Conservation (phyloP, 2,113 vertebrate species). For the Ochotona curzoniae region DNA sequence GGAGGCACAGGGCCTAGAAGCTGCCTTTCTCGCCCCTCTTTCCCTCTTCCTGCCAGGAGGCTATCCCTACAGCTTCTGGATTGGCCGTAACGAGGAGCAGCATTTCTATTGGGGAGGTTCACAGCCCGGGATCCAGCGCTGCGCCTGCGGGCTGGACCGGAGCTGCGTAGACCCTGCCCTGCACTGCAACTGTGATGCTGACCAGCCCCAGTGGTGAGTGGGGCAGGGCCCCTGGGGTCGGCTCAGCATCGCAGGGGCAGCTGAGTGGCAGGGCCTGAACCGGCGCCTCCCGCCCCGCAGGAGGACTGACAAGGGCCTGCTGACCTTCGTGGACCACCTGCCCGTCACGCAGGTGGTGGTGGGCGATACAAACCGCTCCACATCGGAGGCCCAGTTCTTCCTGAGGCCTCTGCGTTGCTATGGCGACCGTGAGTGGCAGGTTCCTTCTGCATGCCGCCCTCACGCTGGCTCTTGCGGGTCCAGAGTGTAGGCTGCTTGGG, state of each 20-base stretch:
- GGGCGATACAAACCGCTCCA: constrained; percentile 95
- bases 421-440: constrained; percentile 93
- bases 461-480: neutral
- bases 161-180: constrained; percentile 92
- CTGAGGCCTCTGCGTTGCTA: constrained; percentile 96
- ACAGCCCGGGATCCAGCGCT: constrained; percentile 93
- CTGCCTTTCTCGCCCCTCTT: neutral
- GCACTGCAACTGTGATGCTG: constrained; percentile 97
- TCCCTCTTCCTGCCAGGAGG: constrained; percentile 86
- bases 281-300: constrained; percentile 78
- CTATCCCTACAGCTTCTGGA: constrained; percentile 96
- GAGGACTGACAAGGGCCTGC: constrained; percentile 94
- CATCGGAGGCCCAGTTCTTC: constrained; percentile 92
- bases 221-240: rapidly evolving
- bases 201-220: constrained; percentile 94
- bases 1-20: constrained; percentile 25
- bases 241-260: rapidly evolving
- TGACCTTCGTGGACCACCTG: constrained; percentile 96
- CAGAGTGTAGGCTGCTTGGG: neutral
- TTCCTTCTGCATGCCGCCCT: neutral
- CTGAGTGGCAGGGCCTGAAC: neutral
- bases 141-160: constrained; percentile 94
- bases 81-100: constrained; percentile 93
- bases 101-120: constrained; percentile 99
- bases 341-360: constrained; percentile 95